Evolutionary conservation across 2,797 vertebrate species (phyloP).

Genomic region (Neomorphus geoffroyi): DNA sequence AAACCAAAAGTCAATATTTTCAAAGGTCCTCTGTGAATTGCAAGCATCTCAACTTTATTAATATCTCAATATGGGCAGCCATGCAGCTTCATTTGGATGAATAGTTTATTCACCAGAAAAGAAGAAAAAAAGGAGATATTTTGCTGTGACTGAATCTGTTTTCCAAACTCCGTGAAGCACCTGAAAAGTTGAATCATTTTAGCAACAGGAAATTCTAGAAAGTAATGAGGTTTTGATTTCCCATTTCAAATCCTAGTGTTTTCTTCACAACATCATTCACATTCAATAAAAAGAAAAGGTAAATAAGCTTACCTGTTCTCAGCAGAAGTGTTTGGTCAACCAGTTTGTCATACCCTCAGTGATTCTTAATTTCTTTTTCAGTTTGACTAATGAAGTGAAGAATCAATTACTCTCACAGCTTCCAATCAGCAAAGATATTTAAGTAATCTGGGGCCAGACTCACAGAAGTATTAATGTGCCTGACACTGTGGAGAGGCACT

Average conservation of each 20-base stretch:
- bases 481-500: background rate
- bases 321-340: conserved; percentile 23
- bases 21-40: background rate
- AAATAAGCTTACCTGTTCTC: conserved; percentile 16
- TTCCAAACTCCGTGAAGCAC: background rate
- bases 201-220: background rate
- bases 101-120: background rate
- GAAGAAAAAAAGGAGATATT: background rate
- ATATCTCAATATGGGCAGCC: background rate
- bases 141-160: background rate
- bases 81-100: background rate
- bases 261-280: background rate
- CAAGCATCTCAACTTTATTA: background rate
- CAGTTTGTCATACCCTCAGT: background rate
- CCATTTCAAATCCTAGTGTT: background rate
- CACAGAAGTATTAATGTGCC: background rate
- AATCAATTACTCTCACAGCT: conserved; percentile 62
- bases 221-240: conserved; percentile 23
- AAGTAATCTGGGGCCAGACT: conserved; percentile 26
- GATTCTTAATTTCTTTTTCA: conserved; percentile 50
- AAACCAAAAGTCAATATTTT: background rate
- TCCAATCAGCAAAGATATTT: conserved; percentile 32
- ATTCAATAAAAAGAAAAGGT: background rate
- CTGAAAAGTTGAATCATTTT: background rate
- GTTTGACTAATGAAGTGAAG: conserved; percentile 58